These are phyloP conservation scores for Botrylloides violaceus DNA, from an alignment of 23 tunicate genomes.

Conservation along the genomic window DNA sequence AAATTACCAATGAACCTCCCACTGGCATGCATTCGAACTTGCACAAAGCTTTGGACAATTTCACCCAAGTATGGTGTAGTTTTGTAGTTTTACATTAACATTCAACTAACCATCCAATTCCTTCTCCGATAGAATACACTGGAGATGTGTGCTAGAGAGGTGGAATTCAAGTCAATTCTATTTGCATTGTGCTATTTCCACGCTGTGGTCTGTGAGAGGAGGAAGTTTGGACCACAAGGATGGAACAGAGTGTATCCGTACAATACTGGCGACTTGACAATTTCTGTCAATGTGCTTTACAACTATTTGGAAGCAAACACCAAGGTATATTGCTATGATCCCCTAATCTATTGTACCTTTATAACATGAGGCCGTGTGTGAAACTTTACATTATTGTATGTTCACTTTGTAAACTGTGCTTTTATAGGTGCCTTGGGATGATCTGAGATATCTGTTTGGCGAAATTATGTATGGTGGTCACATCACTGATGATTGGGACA, in stretches of 20 bases:
- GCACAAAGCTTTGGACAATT: slow-evolving; percentile 95
- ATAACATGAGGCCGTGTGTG: neutral
- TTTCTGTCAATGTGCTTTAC: slow-evolving; percentile 93
- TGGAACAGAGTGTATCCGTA: slow-evolving; percentile 97
- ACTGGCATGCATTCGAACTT: slow-evolving; percentile 96
- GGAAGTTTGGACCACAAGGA: slow-evolving; percentile 97
- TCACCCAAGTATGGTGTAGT: slow-evolving; percentile 56
- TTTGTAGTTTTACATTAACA: neutral
- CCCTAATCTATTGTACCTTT: no score
- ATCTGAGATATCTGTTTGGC: slow-evolving; percentile 89
- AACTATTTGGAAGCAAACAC: slow-evolving; percentile 91
- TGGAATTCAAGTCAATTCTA: slow-evolving; percentile 87
- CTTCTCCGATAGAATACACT: slow-evolving; percentile 56
- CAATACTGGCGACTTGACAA: slow-evolving; percentile 98
- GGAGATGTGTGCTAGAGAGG: slow-evolving; percentile 95
- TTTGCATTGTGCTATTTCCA: slow-evolving; percentile 95
- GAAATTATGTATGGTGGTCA: slow-evolving; percentile 99
- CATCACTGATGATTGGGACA: slow-evolving; percentile 98
- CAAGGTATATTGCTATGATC: no score
- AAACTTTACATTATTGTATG: neutral
- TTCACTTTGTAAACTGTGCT: neutral
- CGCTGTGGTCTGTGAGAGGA: slow-evolving; percentile 90
- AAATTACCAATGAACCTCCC: slow-evolving; percentile 98
- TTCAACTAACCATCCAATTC: no score
- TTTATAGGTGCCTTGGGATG: slow-evolving; percentile 95